Evolutionary conservation across 2,888 invertebrate species (phyloP), one percentile per base, ranked within the genome.

Genomic region (Lordiphosa andalusiaca): DNA sequence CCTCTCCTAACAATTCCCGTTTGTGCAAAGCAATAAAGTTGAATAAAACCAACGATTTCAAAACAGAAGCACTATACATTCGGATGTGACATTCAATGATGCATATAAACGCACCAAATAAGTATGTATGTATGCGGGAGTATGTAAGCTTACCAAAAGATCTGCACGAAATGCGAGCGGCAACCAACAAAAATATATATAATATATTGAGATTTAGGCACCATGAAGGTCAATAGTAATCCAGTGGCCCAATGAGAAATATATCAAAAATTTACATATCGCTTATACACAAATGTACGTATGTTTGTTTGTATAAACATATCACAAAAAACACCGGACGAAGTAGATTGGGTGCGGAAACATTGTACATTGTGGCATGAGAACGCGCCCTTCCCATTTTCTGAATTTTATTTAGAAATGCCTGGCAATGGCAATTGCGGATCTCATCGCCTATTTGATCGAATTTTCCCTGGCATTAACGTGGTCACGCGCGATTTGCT

Each of bases 221-320:
- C 66, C 77, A 73, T 77, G 77, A 77, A 77, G 77, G 77, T 77
- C 80, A 77, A 75, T 73, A 75, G 40, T 75, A 58, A 44, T 41
- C 51, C 57, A 50, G 41, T 47, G 16, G 41, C 30, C 33, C 44
- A 44, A 44, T 33, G 33, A 35, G 38, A 41, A 51, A 44, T 51
- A 61, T 69, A 63, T 61, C 46, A 44, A 35, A 42, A 35, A 67
- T 57, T 59, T 46, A 73, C 59, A 57, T 49, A 61, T 39, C 48
- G 49, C n/a, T n/a, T n/a, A n/a, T 30, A 53, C 39, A 41, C 46
- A 52, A 42, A 30, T 42, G 35, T 40, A 42, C 30, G 30, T 42
- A 25, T 6, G 25, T 6, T 30, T n/a, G 9, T 42, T 25, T 35
- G 25, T 39, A 54, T 38, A 39, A 38, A 39, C 37, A 53, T 47